A percentile compares a stretch with the other conserved stretches of the same genome.
Evolutionary conservation across 2,797 vertebrate species (phyloP).

Genomic region (Thamnophis elegans): DNA sequence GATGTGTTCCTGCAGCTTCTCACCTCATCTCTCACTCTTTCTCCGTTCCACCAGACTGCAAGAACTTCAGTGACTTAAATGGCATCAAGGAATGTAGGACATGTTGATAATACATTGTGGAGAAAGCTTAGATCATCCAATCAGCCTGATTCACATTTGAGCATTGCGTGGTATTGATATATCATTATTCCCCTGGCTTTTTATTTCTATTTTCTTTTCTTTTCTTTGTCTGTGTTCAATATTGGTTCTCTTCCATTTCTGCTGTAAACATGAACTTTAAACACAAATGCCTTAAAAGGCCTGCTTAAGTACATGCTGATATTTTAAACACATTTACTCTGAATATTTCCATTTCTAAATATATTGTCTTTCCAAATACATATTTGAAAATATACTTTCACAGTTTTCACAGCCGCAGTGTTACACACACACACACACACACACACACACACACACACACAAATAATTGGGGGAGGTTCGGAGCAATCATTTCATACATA

Average conservation of each 20-base stretch:
- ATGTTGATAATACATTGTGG: not conserved
- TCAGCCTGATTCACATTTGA: not conserved
- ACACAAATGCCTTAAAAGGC: not conserved
- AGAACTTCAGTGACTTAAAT: not conserved
- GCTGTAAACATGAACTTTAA: not conserved
- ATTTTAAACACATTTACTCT: not conserved
- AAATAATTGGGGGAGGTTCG: not conserved
- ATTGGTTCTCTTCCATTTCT: not conserved
- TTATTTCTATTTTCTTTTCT: not conserved
- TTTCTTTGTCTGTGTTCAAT: not conserved
- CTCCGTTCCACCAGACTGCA: not conserved
- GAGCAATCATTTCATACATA: not conserved
- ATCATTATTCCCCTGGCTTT: not conserved
- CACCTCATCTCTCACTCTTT: not conserved
- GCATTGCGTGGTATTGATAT: not conserved
- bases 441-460: too few species aligned
- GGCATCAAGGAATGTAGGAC: not conserved
- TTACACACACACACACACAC: too few species aligned
- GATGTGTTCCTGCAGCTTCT: not conserved
- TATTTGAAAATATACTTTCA: not conserved
- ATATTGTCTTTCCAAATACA: not conserved
- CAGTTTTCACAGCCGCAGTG: not conserved
- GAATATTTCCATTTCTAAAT: not conserved
- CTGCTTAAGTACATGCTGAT: not conserved
- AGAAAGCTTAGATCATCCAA: not conserved